Evolutionary conservation across 2,113 vertebrate genomes (phyloP).

Genomic region (cattle (Bos taurus)): ARS-UCD2.0 NC_037330.1:98961001-98961500

Average conservation of each 20-base stretch:
- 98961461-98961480: background rate
- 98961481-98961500: background rate
- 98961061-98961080: background rate
- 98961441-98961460: background rate
- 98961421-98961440: background rate
- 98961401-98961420: background rate
- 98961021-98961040: background rate
- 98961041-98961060: background rate
- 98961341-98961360: background rate
- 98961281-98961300: no score
- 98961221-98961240: no score
- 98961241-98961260: no score
- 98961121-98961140: background rate
- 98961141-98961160: background rate
- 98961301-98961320: background rate
- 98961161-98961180: background rate
- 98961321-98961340: background rate
- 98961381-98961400: background rate
- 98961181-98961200: background rate
- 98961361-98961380: background rate
- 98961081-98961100: background rate
- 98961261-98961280: no score
- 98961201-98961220: background rate
- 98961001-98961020: background rate
- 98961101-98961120: background rate